Conservation (phyloP, 1,140 invertebrate genomes). For the Drosophila kurseongensis region DNA sequence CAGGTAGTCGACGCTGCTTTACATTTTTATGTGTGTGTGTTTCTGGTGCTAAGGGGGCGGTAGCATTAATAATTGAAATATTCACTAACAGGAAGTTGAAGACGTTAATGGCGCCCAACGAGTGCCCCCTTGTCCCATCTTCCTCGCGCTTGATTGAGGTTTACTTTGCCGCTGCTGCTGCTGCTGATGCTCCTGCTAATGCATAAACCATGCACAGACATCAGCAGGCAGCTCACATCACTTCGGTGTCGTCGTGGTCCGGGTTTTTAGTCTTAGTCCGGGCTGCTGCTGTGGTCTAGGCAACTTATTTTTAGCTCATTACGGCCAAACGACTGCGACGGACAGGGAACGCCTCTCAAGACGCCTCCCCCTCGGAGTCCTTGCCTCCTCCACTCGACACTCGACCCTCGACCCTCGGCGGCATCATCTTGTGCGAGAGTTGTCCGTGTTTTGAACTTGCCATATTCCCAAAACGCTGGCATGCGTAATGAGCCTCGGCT, state of each 20-base stretch:
- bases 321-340: constrained; percentile 57
- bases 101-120: constrained; percentile 77
- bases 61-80: constrained; percentile 83
- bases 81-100: constrained; percentile 84
- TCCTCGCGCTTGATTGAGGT: constrained; percentile 74
- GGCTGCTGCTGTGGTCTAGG: constrained; percentile 45
- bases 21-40: constrained; percentile 66
- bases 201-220: constrained; percentile 82
- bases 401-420: neutral
- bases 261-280: constrained; percentile 15
- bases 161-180: constrained; percentile 63
- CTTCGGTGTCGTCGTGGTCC: constrained; percentile 27
- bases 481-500: constrained; percentile 70
- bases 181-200: constrained; percentile 57
- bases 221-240: constrained; percentile 73
- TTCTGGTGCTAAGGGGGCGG: constrained; percentile 37
- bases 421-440: constrained; percentile 5
- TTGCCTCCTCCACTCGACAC: constrained; percentile 27
- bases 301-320: constrained; percentile 76
- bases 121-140: constrained; percentile 25
- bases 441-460: constrained; percentile 24
- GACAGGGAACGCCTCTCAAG: constrained; percentile 31
- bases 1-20: constrained; percentile 56
- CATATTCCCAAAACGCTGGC: constrained; percentile 73
- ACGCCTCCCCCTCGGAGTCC: constrained; percentile 39